Percentiles rank a stretch among this genome's conserved stretches.
Evolutionary conservation across 2,113 vertebrate species (phyloP).

Genomic region (Ardeotis arabs): DNA sequence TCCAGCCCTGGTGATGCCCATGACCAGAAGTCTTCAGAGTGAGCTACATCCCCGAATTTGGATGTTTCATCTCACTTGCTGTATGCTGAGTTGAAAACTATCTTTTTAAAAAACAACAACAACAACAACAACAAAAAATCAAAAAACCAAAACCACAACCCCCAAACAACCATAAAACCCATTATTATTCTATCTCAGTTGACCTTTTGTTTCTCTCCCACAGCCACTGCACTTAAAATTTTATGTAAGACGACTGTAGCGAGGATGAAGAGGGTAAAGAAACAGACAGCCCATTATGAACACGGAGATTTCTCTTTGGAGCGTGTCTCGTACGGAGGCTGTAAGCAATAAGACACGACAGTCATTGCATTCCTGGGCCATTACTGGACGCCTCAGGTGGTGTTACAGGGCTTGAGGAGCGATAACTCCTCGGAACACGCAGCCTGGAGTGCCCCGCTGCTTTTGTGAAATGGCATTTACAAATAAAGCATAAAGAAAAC

Average conservation of each 20-base stretch:
- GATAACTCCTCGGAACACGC: not conserved
- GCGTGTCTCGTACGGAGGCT: not conserved
- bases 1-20: not conserved
- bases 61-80: not conserved
- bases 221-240: not conserved
- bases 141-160: too few relatives aligned
- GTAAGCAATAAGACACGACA: not conserved
- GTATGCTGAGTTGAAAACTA: not conserved
- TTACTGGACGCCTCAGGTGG: constrained; percentile 7
- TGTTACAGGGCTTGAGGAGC: not conserved
- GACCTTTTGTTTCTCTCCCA: constrained; percentile 41
- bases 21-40: not conserved
- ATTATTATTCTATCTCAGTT: constrained; percentile 55
- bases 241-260: not conserved
- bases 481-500: constrained; percentile 18
- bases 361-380: not conserved
- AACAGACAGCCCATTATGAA: constrained; percentile 1
- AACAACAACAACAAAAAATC: too few relatives aligned
- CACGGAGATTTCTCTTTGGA: not conserved
- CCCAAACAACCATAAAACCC: not conserved
- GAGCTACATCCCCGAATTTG: not conserved
- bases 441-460: not conserved
- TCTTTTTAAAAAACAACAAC: not conserved
- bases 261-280: constrained; percentile 12
- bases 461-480: constrained; percentile 24